Evolutionary conservation across 2,888 invertebrate species (phyloP), one percentile per base, ranked within the genome.

Genomic region (Tiliacea aurago): DNA sequence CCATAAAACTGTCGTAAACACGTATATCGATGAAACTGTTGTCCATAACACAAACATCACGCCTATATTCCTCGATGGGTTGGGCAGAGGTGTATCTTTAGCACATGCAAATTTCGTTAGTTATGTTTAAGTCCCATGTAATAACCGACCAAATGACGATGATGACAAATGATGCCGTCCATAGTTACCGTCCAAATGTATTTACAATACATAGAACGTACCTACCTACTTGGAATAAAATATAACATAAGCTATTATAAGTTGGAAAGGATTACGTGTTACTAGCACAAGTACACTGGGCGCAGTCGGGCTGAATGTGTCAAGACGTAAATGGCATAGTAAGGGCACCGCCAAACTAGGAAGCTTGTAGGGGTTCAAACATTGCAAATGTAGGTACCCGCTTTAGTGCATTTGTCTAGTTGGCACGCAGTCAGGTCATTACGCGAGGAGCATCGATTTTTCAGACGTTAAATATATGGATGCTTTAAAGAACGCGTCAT

Each of bases 371-470:
- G 41, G 77, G 75, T 64, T 66, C 73, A 76, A 80, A 78, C 66
- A 76, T 64, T 69, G 61, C 67, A 51, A 76, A 72, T 72, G 61
- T 73, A 78, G 51, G 56, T 66, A 71, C 61, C 67, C 59, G 49
- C 61, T 68, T 62, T 37, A 76, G 68, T 78, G 77, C 80, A 82
- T 84, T 81, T 71, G 78, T 73, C 70, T 73, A 79, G 63, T 86
- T 88, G 87, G 86, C 88, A 66, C 78, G 71, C 67, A 74, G 85
- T 87, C 85, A 86, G 75, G 62, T 76, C 77, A 75, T 85, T 85
- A 88, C 76, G 72, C 64, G 83, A 71, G 63, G 63, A 51, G 47
- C 55, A 84, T 82, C 73, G 82, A 86, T 86, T 86, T 74, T 75
- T 73, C 68, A 64, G 58, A 64, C 67, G 23, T 73, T 72, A 49